Evolutionary conservation across 2,113 vertebrate species (phyloP).

Genomic region (Corvus hawaiiensis): DNA sequence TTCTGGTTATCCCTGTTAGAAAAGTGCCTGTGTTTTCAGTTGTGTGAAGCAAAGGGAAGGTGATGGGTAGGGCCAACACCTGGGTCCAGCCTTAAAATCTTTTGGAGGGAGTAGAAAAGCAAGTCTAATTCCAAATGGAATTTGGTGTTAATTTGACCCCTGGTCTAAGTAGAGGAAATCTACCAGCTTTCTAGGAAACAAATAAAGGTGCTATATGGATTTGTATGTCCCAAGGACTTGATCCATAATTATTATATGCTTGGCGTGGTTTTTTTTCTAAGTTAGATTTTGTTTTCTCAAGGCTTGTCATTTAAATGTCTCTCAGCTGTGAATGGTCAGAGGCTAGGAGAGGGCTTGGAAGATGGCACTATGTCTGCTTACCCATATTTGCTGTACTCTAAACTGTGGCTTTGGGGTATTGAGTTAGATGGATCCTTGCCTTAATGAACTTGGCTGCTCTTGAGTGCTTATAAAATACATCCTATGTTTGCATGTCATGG

Average conservation of each 20-base stretch:
- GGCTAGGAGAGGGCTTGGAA: neutral
- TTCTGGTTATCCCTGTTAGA: neutral
- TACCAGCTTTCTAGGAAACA: neutral
- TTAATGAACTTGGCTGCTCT: neutral
- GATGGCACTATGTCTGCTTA: neutral
- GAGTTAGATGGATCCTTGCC: neutral
- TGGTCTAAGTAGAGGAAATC: neutral
- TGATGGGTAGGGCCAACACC: neutral
- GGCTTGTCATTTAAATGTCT: neutral
- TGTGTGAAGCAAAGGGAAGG: neutral
- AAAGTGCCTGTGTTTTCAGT: neutral
- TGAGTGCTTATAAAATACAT: neutral
- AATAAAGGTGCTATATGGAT: neutral
- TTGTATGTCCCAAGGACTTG: neutral
- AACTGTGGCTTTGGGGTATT: neutral
- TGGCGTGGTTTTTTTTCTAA: accelerated
- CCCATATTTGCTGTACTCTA: neutral
- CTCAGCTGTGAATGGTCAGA: neutral
- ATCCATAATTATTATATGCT: neutral
- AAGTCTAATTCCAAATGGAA: neutral
- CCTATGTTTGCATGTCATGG: neutral
- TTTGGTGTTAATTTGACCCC: neutral
- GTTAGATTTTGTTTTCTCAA: neutral
- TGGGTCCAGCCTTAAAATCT: neutral
- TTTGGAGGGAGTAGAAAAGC: neutral